Evolutionary conservation across 2,888 invertebrate species (phyloP), one percentile per base, ranked within the genome.

Genomic region (Meteorus colon): DNA sequence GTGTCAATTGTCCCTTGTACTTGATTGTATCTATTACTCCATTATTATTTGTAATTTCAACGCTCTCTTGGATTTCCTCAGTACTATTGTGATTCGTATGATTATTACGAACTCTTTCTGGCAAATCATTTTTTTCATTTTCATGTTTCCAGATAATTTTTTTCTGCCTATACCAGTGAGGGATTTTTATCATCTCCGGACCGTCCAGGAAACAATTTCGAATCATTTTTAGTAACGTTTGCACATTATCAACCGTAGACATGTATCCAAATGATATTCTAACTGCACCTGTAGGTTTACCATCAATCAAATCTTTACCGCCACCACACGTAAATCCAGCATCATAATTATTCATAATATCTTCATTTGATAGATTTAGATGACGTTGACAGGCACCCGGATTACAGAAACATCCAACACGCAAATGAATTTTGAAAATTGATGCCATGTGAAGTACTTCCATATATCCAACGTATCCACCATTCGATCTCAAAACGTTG

Each of bases 321-420:
- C 98, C 98, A 0, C 98, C 97, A 89, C 98, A 98, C 59, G 96
- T 94, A 89, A 98, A 98, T 0, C 98, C 98, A 2, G 94, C 93
- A 91, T 95, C 92, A 88, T 94, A 97, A 88, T 97, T 96, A 41
- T 92, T 91, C 82, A 93, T 93, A 81, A 98, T 91, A 74, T 95
- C 94, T 16, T 92, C 91, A 71, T 94, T 92, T 0, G 93, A 91
- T 10, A 97, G 90, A 8, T 91, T 89, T 65, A 98, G 90, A 85
- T 96, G 95, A 68, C 93, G 91, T 87, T 97, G 96, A 87, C 98
- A 98, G 1, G 98, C 96, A 16, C 98, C 99, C 1, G 97, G 95
- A 90, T 99, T 99, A 89, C 99, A 99, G 88, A 98, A 97, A 88
- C 98, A 98, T 0, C 99, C 99, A 1, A 97, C 97, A 79, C 99